Conservation (phyloP, 2,113 vertebrate species). For the Monarcha castaneiventris region DNA sequence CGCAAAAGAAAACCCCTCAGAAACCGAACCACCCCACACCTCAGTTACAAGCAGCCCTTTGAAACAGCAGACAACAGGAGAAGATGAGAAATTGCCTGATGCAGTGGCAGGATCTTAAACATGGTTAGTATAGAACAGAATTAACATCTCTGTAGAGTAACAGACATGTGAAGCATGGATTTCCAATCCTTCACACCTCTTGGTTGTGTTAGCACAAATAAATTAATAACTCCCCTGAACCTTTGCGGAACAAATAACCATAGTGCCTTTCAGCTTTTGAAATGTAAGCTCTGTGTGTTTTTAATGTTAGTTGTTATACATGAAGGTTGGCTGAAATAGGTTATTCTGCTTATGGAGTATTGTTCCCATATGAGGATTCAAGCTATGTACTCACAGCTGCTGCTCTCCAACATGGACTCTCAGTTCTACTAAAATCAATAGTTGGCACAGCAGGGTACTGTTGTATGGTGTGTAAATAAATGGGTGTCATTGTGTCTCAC, state of each 20-base stretch:
- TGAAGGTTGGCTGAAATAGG: conserved; percentile 32
- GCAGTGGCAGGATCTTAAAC: neutral
- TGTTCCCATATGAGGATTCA: neutral
- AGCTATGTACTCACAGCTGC: conserved; percentile 33
- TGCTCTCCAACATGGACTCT: neutral
- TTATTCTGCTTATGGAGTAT: conserved; percentile 41
- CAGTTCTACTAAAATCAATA: conserved; percentile 27
- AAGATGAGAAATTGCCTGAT: neutral
- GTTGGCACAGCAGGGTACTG: neutral
- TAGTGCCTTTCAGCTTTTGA: neutral
- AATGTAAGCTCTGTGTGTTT: neutral
- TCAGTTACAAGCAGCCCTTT: neutral
- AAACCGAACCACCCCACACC: neutral
- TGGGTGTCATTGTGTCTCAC: conserved; percentile 40
- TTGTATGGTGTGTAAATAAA: conserved; percentile 54
- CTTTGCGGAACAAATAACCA: neutral
- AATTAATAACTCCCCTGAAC: neutral
- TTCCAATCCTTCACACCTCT: neutral
- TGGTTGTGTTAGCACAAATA: neutral
- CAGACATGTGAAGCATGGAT: neutral
- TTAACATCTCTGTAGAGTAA: neutral
- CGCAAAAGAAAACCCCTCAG: too few species aligned
- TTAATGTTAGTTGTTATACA: neutral
- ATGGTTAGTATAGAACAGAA: neutral
- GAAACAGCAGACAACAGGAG: neutral